phyloP scores from a whole-genome alignment of 2,797 vertebrate species.

The Xyrichtys novacula region DNA sequence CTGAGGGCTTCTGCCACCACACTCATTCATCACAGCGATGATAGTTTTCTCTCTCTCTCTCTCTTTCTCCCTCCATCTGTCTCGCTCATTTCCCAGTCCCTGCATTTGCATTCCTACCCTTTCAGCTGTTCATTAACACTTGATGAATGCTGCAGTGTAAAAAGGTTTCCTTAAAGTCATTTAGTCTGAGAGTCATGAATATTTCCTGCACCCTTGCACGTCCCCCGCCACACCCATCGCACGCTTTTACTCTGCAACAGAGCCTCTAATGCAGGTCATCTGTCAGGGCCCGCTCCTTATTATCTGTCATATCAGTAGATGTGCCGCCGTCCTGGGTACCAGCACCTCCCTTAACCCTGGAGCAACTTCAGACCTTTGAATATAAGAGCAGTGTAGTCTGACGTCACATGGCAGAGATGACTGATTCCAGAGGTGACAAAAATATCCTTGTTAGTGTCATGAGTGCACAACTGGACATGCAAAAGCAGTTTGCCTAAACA shows the following conservation, averaged over 20 bases:
- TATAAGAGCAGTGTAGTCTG: slow-evolving; percentile 38
- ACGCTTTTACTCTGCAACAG: slow-evolving; percentile 24
- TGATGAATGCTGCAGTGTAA: slow-evolving; percentile 75
- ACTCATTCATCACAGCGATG: slow-evolving; percentile 75
- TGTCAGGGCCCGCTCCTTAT: slow-evolving; percentile 74
- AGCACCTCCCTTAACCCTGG: slow-evolving; percentile 47
- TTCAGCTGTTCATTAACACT: slow-evolving; percentile 78
- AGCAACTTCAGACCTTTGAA: slow-evolving; percentile 60
- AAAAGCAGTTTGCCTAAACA: not conserved
- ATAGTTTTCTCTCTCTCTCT: slow-evolving; percentile 55
- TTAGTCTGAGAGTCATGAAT: slow-evolving; percentile 71
- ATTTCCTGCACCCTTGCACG: slow-evolving; percentile 54
- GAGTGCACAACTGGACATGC: too few relatives aligned
- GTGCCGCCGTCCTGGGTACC: slow-evolving; percentile 24
- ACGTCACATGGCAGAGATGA: slow-evolving; percentile 20
- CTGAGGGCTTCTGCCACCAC: slow-evolving; percentile 68
- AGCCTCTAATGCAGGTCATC: slow-evolving; percentile 67
- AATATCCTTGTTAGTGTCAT: too few relatives aligned
- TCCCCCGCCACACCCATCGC: slow-evolving; percentile 34
- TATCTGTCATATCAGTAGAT: slow-evolving; percentile 63
- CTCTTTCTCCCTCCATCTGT: slow-evolving; percentile 42
- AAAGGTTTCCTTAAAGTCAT: slow-evolving; percentile 79
- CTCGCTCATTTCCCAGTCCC: slow-evolving; percentile 36
- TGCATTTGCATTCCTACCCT: slow-evolving; percentile 74
- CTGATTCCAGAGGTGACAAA: not conserved